Evolutionary conservation across 2,113 vertebrate species (phyloP).

Genomic region (Apodemus sylvaticus): DNA sequence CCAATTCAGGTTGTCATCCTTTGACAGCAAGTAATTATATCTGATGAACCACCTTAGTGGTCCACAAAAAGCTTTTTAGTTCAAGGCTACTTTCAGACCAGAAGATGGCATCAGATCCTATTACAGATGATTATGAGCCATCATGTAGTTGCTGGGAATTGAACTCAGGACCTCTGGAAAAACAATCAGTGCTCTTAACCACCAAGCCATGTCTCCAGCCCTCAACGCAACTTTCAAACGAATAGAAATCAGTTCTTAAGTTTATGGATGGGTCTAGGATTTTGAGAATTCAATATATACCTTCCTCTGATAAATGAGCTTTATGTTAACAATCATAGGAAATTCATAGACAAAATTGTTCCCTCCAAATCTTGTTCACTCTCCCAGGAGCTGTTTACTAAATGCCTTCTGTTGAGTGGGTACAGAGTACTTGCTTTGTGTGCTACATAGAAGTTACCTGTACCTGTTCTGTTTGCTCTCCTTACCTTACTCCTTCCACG

Average conservation of each 20-base stretch:
- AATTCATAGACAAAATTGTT: background rate
- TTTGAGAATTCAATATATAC: conserved; percentile 15
- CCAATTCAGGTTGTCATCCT: background rate
- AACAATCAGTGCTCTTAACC: no score
- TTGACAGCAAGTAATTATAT: background rate
- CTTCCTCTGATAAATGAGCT: background rate
- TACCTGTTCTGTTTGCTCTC: background rate
- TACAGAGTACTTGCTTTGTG: background rate
- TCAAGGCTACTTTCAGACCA: background rate
- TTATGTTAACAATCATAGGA: conserved; percentile 7
- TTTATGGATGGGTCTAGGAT: background rate
- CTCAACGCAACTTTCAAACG: conserved; percentile 22
- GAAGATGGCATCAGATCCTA: no score
- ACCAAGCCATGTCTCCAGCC: no score
- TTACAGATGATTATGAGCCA: no score
- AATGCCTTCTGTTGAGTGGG: background rate
- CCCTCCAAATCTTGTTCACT: background rate
- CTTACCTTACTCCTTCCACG: background rate
- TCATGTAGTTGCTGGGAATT: no score
- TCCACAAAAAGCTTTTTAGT: background rate
- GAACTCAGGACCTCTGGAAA: no score
- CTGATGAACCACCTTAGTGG: no score
- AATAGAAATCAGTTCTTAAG: background rate
- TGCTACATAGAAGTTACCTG: background rate
- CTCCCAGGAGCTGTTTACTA: background rate